Evolutionary conservation across 2,888 invertebrate species (phyloP).

Genomic region (Coleophora flavipennella): DNA sequence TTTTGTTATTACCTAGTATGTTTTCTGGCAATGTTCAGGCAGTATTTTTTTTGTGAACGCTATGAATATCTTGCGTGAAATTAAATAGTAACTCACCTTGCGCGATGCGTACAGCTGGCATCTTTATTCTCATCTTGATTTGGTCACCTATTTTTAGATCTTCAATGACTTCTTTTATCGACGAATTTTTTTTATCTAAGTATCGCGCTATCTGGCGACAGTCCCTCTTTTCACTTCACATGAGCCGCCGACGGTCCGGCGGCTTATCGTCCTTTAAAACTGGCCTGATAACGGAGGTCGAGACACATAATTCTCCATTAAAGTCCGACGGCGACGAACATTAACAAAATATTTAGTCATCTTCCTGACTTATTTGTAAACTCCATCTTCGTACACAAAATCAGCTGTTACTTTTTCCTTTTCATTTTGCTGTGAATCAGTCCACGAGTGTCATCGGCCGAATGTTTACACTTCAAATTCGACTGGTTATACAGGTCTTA

Average conservation of each 20-base stretch:
- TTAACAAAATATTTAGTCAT: conserved; percentile 43
- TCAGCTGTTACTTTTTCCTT: conserved; percentile 57
- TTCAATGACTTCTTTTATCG: conserved; percentile 57
- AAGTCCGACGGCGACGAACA: conserved; percentile 54
- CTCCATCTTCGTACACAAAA: conserved; percentile 20
- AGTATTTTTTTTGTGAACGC: conserved; percentile 36
- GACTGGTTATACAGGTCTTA: conserved; percentile 57
- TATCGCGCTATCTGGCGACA: conserved; percentile 47
- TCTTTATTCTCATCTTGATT: conserved; percentile 96
- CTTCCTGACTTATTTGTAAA: conserved; percentile 44
- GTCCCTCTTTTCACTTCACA: conserved; percentile 61
- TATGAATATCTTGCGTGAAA: not conserved
- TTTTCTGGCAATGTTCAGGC: too few species aligned
- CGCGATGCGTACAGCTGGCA: conserved; percentile 97
- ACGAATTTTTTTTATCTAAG: conserved; percentile 54
- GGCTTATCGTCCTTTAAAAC: conserved; percentile 57
- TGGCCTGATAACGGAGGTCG: conserved; percentile 51
- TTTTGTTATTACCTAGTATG: too few species aligned
- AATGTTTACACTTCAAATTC: conserved; percentile 47
- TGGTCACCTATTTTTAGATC: conserved; percentile 71
- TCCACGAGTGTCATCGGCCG: conserved; percentile 30
- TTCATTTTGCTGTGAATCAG: conserved; percentile 51
- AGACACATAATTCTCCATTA: conserved; percentile 43
- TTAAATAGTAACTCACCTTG: conserved; percentile 81
- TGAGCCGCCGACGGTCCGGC: conserved; percentile 64